phyloP scores from a whole-genome alignment of 2,888 invertebrate genomes.

The Labia minor region DNA sequence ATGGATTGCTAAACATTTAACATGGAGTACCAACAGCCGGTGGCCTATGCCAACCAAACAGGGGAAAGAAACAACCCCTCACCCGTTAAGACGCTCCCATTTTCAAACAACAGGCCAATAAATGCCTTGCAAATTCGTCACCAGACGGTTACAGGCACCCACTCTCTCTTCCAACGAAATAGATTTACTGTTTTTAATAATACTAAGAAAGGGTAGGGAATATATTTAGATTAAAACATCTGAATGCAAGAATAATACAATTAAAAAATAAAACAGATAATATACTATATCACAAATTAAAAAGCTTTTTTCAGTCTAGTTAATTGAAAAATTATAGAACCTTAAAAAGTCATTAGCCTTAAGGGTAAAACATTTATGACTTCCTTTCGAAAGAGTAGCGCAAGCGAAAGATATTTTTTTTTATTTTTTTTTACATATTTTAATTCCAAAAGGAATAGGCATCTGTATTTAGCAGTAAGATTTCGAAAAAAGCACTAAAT shows the following conservation, averaged over 20 bases:
- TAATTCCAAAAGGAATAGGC: neutral
- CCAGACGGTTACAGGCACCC: too few species aligned
- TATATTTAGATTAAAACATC: neutral
- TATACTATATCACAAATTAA: neutral
- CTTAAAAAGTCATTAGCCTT: slow-evolving; percentile 25
- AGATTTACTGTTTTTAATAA: neutral
- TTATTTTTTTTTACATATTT: too few species aligned
- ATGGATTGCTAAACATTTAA: neutral
- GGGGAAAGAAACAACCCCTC: neutral
- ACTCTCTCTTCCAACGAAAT: neutral
- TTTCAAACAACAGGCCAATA: neutral
- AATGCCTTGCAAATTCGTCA: neutral
- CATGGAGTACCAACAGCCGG: neutral
- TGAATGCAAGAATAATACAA: neutral
- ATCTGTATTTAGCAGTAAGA: neutral
- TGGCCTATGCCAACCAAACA: too few species aligned
- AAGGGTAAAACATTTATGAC: slow-evolving; percentile 24
- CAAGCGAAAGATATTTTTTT: too few species aligned
- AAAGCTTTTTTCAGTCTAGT: slow-evolving; percentile 19
- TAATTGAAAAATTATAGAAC: slow-evolving; percentile 25
- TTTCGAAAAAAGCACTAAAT: neutral
- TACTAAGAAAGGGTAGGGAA: neutral
- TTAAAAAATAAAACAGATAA: too few species aligned
- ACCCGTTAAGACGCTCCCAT: neutral
- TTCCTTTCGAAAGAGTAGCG: neutral